These are phyloP conservation scores for Cyrtodaria siliqua DNA, from an alignment of 2,888 invertebrate genomes.

Conservation along the genomic window DNA sequence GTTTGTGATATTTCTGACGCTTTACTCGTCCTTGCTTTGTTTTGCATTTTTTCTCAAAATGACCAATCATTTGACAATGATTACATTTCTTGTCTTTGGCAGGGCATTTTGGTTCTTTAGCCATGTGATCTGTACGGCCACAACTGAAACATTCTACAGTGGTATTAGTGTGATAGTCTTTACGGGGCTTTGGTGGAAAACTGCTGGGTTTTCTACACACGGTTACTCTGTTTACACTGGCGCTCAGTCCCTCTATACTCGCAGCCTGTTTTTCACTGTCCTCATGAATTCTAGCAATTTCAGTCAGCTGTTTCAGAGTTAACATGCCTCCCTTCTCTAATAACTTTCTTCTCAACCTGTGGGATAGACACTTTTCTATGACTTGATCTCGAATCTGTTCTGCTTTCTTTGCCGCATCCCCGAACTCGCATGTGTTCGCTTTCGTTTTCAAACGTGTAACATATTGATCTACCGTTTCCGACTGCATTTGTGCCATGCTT, in stretches of 20 bases:
- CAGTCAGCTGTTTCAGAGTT: constrained; percentile 11
- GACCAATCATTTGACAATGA: constrained; percentile 2
- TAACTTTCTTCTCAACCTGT: constrained; percentile 21
- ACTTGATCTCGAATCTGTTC: constrained; percentile 31
- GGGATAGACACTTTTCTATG: constrained; percentile 13
- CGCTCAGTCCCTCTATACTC: constrained; percentile 5
- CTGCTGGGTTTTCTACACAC: background rate
- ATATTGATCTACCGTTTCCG: constrained; percentile 23
- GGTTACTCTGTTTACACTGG: background rate
- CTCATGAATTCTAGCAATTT: constrained; percentile 12
- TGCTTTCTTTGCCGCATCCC: background rate
- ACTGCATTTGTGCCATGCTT: background rate
- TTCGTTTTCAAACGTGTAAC: constrained; percentile 9
- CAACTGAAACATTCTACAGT: background rate
- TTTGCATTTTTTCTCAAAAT: constrained; percentile 25
- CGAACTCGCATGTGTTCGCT: constrained; percentile 12
- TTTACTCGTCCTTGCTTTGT: constrained; percentile 6
- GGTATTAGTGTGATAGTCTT: background rate
- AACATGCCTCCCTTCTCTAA: constrained; percentile 7
- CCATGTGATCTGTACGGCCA: background rate
- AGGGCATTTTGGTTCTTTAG: constrained; percentile 5
- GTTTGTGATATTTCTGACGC: background rate
- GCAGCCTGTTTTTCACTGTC: constrained; percentile 10
- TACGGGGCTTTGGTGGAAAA: background rate
- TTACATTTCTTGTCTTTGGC: constrained; percentile 13